These are phyloP conservation scores for Syngnathus floridae DNA, from an alignment of 2,113 vertebrate genomes.

Conservation along the genomic window DNA sequence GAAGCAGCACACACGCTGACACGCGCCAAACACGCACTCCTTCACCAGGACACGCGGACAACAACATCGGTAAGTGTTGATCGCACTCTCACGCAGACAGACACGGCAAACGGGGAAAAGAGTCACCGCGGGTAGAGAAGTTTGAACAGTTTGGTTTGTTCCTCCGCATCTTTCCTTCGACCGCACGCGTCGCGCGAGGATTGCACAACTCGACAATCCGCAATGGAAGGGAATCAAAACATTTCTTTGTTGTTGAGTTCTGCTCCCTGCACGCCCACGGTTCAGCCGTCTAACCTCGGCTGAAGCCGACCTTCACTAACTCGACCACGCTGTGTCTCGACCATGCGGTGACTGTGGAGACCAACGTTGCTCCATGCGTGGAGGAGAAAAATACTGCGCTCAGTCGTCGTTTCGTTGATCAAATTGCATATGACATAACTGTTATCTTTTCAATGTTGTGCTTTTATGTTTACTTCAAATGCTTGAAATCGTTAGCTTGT, in stretches of 20 bases:
- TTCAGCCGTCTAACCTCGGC: neutral
- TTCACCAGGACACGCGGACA: neutral
- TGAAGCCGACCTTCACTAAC: neutral
- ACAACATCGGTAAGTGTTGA: neutral
- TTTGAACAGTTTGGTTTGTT: neutral
- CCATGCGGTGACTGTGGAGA: neutral
- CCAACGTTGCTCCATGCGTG: neutral
- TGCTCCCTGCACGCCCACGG: neutral
- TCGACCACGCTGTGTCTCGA: neutral
- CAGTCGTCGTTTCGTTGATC: neutral
- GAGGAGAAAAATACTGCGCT: neutral
- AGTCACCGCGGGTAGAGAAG: neutral
- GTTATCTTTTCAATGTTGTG: neutral
- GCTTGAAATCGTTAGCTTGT: neutral
- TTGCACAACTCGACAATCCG: neutral
- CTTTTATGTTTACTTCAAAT: neutral
- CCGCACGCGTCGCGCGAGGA: neutral
- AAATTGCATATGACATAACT: neutral
- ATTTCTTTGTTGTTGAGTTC: neutral
- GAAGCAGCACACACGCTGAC: slow-evolving; percentile 30
- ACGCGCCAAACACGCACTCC: neutral
- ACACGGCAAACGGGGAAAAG: neutral
- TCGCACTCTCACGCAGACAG: neutral
- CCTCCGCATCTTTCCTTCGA: neutral
- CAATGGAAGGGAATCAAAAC: neutral